These are phyloP conservation scores for Corythornis madagascariensis DNA, from an alignment of 2,113 vertebrate genomes.

Conservation along the genomic window DNA sequence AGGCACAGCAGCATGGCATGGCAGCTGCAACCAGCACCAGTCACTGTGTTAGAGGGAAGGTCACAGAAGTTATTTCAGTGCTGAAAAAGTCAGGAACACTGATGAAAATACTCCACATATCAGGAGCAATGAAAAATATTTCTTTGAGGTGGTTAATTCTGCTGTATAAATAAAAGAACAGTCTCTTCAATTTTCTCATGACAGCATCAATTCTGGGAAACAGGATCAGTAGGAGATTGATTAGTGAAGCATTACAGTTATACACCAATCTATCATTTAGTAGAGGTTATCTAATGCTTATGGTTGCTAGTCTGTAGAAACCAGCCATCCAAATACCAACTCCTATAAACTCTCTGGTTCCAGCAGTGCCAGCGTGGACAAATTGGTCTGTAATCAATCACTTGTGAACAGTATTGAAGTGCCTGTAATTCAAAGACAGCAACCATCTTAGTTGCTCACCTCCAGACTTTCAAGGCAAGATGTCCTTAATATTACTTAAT, in stretches of 20 bases:
- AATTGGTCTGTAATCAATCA: neutral
- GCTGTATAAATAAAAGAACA: neutral
- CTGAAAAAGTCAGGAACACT: neutral
- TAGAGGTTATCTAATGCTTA: neutral
- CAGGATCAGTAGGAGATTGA: neutral
- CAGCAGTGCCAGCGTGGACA: neutral
- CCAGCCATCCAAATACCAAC: neutral
- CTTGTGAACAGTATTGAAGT: neutral
- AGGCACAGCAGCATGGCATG: neutral
- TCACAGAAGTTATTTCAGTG: neutral
- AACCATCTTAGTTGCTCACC: neutral
- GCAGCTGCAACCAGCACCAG: neutral
- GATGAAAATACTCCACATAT: neutral
- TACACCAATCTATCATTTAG: neutral
- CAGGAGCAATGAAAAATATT: neutral
- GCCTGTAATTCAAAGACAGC: neutral
- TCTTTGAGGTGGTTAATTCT: neutral
- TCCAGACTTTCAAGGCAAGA: neutral
- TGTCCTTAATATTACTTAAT: neutral
- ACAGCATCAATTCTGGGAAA: neutral
- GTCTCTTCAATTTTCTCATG: neutral
- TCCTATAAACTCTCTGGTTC: neutral
- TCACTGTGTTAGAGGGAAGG: rapidly evolving
- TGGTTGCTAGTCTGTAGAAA: neutral
- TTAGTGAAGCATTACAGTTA: neutral